Evolutionary conservation across 2,797 vertebrate genomes (phyloP).

Genomic region (Dromococcyx pavoninus): DNA sequence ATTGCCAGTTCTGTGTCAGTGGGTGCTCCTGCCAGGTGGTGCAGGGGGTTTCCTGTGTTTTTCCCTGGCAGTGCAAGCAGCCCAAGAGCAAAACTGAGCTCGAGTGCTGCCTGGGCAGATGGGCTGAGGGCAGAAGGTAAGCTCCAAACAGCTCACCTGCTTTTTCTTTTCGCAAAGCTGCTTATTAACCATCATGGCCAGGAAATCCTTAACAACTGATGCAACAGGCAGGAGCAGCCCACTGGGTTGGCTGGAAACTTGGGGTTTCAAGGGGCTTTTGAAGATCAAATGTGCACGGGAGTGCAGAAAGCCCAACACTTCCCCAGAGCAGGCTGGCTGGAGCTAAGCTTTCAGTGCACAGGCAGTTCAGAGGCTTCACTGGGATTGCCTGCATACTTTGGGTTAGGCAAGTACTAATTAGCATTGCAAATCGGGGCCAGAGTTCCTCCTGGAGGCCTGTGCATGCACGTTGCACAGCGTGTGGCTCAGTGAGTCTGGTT

Average conservation of each 20-base stretch:
- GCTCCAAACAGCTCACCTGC: not conserved
- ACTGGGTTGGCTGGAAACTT: not conserved
- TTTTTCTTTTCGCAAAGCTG: not conserved
- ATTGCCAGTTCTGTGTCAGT: accelerated
- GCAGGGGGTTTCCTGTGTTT: accelerated
- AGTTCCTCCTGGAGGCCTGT: not conserved
- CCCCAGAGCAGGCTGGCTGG: not conserved
- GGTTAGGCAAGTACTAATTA: not conserved
- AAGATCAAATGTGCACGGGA: not conserved
- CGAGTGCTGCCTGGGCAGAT: not conserved
- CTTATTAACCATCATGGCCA: not conserved
- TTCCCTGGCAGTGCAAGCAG: not conserved
- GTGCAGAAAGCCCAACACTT: accelerated
- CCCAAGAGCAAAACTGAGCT: not conserved
- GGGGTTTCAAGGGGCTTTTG: not conserved
- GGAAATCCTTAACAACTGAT: not conserved
- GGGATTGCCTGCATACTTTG: not conserved
- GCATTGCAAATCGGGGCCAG: not conserved
- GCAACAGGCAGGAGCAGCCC: not conserved
- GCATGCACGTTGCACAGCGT: not conserved
- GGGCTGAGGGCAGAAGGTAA: not conserved
- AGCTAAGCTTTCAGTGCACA: accelerated
- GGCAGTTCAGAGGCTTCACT: not conserved
- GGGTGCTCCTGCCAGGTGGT: not conserved
- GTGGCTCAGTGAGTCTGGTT: not conserved